These are phyloP conservation scores for Thereva unica DNA, from an alignment of 2,888 invertebrate species.

Conservation along the genomic window DNA sequence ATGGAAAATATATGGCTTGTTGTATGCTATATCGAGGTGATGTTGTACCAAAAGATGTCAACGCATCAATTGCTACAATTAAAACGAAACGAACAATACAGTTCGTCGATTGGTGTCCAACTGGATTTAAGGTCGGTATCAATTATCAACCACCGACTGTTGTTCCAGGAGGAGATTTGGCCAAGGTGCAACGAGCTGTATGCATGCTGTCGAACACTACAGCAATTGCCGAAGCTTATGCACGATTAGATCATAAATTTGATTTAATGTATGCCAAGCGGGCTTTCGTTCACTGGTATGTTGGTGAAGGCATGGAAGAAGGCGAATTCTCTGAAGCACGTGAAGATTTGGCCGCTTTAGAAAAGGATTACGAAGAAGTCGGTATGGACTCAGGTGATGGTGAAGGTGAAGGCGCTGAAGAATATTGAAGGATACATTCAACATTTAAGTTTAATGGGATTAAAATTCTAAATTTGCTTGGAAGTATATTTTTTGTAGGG, in stretches of 20 bases:
- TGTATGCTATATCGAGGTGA: slow-evolving; percentile 90
- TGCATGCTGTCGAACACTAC: slow-evolving; percentile 96
- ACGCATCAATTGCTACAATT: slow-evolving; percentile 85
- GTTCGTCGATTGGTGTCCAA: too few relatives aligned
- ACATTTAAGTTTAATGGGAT: too few relatives aligned
- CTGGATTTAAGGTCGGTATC: too few relatives aligned
- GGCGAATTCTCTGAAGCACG: slow-evolving; percentile 79
- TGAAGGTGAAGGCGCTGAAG: slow-evolving; percentile 73
- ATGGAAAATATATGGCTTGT: slow-evolving; percentile 68
- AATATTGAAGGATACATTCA: slow-evolving; percentile 61
- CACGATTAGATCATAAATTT: slow-evolving; percentile 88
- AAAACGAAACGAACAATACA: slow-evolving; percentile 73
- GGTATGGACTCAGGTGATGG: slow-evolving; percentile 78
- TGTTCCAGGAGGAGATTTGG: too few relatives aligned
- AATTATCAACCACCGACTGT: too few relatives aligned
- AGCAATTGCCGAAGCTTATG: slow-evolving; percentile 94
- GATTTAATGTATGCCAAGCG: slow-evolving; percentile 92
- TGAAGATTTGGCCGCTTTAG: slow-evolving; percentile 56
- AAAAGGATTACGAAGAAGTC: slow-evolving; percentile 76
- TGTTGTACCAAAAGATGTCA: slow-evolving; percentile 88
- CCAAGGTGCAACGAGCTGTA: slow-evolving; percentile 74
- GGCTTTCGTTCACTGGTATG: slow-evolving; percentile 91
- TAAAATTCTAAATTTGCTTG: too few relatives aligned
- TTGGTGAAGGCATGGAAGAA: slow-evolving; percentile 78
- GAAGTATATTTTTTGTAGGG: too few relatives aligned